Base-by-base conservation (phyloP, 1,140 invertebrate genomes). In the Scaptomyza pallida region DNA sequence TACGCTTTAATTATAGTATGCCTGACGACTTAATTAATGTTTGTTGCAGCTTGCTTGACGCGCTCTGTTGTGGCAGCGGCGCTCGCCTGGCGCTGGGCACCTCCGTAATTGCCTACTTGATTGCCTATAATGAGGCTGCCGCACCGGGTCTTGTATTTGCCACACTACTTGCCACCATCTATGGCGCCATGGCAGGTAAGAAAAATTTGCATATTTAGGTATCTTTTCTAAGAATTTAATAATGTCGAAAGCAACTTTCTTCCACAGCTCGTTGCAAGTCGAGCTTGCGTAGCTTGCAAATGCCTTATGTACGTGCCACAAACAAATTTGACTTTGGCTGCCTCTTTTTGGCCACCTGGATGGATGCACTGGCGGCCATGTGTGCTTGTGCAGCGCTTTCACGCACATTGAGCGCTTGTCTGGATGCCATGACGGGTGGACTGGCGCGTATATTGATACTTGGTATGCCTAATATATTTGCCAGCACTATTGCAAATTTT, bases 371-470 rank as follows among this genome's bases (percentile, higher is more conserved):
- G 30, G 92, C 93, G 0, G 92, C 93, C 64, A 81, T 94, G 75
- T 93, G 93, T 55, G 94, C 94, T n/a, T 93, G 94, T 47, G 94
- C 93, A 0, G 93, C 94, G 0, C 93, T 94, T 67, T 93, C 94
- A 2, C 92, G 94, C 47, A 93, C 94, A 0, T 91, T 94, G 13
- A 94, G 94, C 55, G 93, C 94, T 5, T 94, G 94, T 5, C 92
- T 94, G 21, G 94, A 95, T 89, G 94, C 94, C 65, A 94, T 94
- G 59, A 94, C 93, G 9, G 93, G 93, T 3, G 93, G 93, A 1
- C 77, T 93, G 23, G 93, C 94, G 0, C 92, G 94, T 33, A 91
- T 92, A 15, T 72, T 91, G 0, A 90, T 92, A 67, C 45, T 91
- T 45, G 81, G 80, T 75, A 47, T 69, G 37, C 67, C 45, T 26